Conservation (phyloP, 2,888 invertebrate species). For the Agonopterix heracliana region DNA sequence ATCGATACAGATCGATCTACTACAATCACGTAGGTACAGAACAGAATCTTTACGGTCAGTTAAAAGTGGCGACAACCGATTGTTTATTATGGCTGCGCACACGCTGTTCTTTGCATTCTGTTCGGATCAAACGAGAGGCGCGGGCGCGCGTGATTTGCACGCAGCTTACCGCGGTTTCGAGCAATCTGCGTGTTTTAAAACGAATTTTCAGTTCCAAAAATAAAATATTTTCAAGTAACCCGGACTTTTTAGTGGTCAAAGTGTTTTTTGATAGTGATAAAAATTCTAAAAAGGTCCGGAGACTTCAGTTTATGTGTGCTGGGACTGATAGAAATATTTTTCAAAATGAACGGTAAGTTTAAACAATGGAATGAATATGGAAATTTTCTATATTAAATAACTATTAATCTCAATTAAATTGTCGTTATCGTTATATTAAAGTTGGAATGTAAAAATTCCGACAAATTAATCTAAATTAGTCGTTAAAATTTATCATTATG, state of each 20-base stretch:
- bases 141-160: conserved; percentile 28
- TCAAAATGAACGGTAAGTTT: conserved; percentile 23
- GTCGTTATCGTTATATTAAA: no score
- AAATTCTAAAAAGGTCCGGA: background rate
- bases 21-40: no score
- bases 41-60: no score
- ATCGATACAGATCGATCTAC: no score
- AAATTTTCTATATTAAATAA: background rate
- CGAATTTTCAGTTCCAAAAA: conserved; percentile 7
- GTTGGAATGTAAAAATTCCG: no score
- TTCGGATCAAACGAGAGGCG: conserved; percentile 23
- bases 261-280: no score
- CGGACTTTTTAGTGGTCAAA: no score
- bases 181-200: background rate
- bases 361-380: background rate
- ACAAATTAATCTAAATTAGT: no score
- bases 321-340: conserved; percentile 1
- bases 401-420: background rate
- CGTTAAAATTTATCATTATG: no score
- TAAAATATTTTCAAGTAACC: background rate
- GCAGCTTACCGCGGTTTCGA: conserved; percentile 17
- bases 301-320: background rate
- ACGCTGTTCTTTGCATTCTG: conserved; percentile 27
- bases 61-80: conserved; percentile 4
- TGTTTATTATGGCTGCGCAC: conserved; percentile 28